phyloP scores from a whole-genome alignment of 2,113 vertebrate species.

The Anseranas semipalmata region DNA sequence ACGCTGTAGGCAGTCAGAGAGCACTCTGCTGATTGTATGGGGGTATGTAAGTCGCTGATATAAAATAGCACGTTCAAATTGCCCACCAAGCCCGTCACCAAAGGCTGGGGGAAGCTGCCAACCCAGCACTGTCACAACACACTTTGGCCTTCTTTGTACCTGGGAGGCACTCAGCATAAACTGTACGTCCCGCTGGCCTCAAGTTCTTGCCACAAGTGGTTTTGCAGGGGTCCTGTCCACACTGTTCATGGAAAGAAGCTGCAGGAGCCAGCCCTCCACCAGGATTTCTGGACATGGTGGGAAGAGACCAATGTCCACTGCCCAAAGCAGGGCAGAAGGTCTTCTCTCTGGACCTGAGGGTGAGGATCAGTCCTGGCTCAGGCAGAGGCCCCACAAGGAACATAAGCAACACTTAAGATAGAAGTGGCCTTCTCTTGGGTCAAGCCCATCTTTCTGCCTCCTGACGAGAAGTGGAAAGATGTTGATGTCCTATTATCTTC shows the following conservation, averaged over 20 bases:
- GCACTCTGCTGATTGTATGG: background rate
- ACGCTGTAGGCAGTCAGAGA: background rate
- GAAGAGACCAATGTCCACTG: rapidly evolving
- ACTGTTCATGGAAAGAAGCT: rapidly evolving
- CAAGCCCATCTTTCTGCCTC: background rate
- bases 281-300: rapidly evolving
- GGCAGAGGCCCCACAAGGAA: background rate
- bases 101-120: background rate
- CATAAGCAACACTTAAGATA: background rate
- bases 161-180: rapidly evolving
- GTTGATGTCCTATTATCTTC: background rate
- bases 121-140: rapidly evolving
- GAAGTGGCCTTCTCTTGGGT: background rate
- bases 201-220: rapidly evolving
- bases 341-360: background rate
- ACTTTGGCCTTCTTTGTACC: background rate
- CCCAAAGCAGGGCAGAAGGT: background rate
- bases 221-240: background rate
- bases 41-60: background rate
- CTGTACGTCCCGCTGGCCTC: rapidly evolving
- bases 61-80: rapidly evolving
- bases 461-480: background rate
- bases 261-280: background rate
- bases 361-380: background rate
- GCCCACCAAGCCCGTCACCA: background rate